Conservation (phyloP, 2,888 invertebrate genomes). For the Ophonus ardosiacus region DNA sequence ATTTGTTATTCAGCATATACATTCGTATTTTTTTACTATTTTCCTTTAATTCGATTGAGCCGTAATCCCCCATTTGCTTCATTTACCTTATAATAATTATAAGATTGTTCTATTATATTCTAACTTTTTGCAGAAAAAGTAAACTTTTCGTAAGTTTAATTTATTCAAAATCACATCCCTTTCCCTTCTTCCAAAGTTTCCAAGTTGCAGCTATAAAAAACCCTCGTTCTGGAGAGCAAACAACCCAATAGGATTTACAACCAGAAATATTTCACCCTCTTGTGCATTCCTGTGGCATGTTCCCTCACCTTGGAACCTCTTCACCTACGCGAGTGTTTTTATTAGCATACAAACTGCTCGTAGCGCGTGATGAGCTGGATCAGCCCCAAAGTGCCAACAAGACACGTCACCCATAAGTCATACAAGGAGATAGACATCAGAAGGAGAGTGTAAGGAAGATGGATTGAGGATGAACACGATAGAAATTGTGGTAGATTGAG, state of each 20-base stretch:
- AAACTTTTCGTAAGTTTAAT: background rate
- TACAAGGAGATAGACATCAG: no score
- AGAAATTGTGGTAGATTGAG: no score
- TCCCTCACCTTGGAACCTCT: background rate
- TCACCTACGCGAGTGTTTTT: conserved; percentile 41
- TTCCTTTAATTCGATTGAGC: no score
- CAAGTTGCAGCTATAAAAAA: background rate
- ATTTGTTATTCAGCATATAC: no score
- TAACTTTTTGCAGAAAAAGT: no score
- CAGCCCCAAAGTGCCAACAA: background rate
- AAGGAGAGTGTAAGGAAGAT: no score
- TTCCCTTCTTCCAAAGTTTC: background rate
- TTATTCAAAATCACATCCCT: background rate
- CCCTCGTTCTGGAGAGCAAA: background rate
- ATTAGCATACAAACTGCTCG: conserved; percentile 63
- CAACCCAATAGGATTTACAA: conserved; percentile 46
- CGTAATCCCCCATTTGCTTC: no score
- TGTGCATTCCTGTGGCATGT: background rate
- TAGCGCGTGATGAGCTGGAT: conserved; percentile 59
- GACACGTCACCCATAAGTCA: no score
- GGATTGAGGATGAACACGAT: no score
- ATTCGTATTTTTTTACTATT: no score
- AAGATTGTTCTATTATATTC: no score
- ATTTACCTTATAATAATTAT: no score
- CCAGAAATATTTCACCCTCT: background rate